Percentiles rank a stretch among this genome's conserved stretches.
These are phyloP conservation scores for Pogonophryne albipinna DNA, from an alignment of 2,797 vertebrate species.

Conservation along the genomic window DNA sequence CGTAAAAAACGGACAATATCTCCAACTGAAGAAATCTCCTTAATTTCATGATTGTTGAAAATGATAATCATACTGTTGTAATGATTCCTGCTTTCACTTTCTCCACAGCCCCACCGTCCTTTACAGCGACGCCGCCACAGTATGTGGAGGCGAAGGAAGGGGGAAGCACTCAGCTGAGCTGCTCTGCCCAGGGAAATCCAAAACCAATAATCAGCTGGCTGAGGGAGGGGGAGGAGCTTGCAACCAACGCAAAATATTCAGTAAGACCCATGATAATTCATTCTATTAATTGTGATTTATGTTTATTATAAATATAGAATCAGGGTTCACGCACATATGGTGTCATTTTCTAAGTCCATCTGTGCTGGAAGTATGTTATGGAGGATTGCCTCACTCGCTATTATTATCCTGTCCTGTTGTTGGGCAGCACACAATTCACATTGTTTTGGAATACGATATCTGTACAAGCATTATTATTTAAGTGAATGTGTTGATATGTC, in stretches of 20 bases:
- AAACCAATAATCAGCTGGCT: conserved; percentile 98
- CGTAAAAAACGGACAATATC: neutral
- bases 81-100: conserved; percentile 32
- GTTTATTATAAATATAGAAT: conserved; percentile 60
- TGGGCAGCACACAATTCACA: conserved; percentile 15
- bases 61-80: neutral
- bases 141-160: conserved; percentile 98
- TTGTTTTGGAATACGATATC: conserved; percentile 1
- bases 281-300: conserved; percentile 35
- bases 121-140: conserved; percentile 95
- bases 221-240: conserved; percentile 92
- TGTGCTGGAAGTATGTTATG: conserved; percentile 57
- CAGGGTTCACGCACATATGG: conserved; percentile 62
- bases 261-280: conserved; percentile 77
- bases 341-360: conserved; percentile 57
- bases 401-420: conserved; percentile 45
- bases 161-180: conserved; percentile 92
- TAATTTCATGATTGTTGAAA: neutral
- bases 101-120: conserved; percentile 94
- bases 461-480: neutral
- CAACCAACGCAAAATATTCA: conserved; percentile 92
- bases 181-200: conserved; percentile 98
- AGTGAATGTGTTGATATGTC: neutral
- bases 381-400: conserved; percentile 31
- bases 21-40: neutral